Conservation (phyloP, 2,888 invertebrate species). For the Euspilapteryx auroguttella region DNA sequence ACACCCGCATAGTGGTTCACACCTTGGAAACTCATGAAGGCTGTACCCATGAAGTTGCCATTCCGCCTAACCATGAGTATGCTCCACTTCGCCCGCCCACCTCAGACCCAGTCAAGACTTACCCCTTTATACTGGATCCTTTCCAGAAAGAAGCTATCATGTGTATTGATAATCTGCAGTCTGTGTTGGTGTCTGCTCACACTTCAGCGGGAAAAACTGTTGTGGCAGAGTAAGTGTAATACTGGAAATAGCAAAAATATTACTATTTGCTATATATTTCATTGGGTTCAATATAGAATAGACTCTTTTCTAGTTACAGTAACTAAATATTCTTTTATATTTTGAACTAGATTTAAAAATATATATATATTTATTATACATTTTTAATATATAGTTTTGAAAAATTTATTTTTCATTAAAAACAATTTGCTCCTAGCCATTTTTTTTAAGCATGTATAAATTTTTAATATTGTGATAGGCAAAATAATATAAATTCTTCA, state of each 20-base stretch:
- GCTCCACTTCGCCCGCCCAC: constrained; percentile 57
- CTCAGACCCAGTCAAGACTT: constrained; percentile 84
- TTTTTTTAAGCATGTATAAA: no score
- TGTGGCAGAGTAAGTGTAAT: constrained; percentile 95
- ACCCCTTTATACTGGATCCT: constrained; percentile 93
- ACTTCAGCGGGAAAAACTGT: constrained; percentile 99
- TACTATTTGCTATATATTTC: background rate
- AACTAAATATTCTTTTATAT: no score
- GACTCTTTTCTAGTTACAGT: no score
- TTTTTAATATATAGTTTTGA: no score
- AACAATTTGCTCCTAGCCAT: no score
- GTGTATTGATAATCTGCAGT: constrained; percentile 97
- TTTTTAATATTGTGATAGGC: no score
- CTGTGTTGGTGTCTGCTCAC: constrained; percentile 97
- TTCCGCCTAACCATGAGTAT: constrained; percentile 86
- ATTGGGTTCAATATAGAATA: no score
- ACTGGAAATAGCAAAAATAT: constrained; percentile 10
- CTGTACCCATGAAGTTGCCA: constrained; percentile 95
- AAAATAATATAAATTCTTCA: no score
- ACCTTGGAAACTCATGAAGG: constrained; percentile 88
- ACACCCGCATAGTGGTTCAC: constrained; percentile 83
- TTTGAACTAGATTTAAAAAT: no score
- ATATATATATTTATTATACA: no score
- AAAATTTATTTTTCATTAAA: no score
- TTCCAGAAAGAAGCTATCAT: constrained; percentile 97